Percentiles rank a stretch among this genome's conserved stretches.
Evolutionary conservation across 1,140 invertebrate genomes (phyloP).

Genomic region (Drosophila ogumai): DNA sequence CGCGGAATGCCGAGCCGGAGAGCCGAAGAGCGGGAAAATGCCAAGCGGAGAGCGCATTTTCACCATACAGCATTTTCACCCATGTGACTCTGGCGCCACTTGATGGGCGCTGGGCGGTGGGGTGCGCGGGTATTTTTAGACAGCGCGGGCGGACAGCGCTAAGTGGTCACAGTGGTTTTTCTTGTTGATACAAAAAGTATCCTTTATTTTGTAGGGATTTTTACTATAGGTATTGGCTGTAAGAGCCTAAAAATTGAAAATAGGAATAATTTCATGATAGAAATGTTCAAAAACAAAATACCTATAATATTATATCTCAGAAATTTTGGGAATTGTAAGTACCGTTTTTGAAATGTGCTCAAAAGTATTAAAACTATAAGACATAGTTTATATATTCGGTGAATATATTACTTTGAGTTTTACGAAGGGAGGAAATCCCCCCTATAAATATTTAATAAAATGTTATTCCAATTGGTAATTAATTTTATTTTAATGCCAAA

Average conservation of each 20-base stretch:
- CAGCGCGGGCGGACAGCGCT: conserved; percentile 62
- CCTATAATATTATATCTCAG: too few relatives aligned
- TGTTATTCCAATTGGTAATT: neutral
- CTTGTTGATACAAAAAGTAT: too few relatives aligned
- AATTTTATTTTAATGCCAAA: neutral
- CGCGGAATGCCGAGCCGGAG: conserved; percentile 16
- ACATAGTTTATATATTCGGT: too few relatives aligned
- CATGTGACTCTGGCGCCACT: conserved; percentile 72
- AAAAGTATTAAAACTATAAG: too few relatives aligned
- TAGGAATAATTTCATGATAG: too few relatives aligned
- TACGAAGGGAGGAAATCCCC: too few relatives aligned
- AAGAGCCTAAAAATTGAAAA: neutral
- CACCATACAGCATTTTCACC: conserved; percentile 55
- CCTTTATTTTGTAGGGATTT: neutral
- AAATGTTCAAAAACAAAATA: neutral
- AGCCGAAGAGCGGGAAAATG: conserved; percentile 27
- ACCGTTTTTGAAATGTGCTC: neutral
- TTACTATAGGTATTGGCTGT: neutral
- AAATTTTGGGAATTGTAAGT: neutral
- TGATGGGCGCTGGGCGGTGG: conserved; percentile 52
- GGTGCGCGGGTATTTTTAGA: conserved; percentile 68
- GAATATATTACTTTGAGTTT: too few relatives aligned
- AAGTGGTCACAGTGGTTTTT: conserved; percentile 54
- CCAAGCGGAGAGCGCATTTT: conserved; percentile 35
- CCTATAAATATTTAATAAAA: neutral